Evolutionary conservation across 2,888 invertebrate species (phyloP).

Genomic region (Agonopterix arenella): DNA sequence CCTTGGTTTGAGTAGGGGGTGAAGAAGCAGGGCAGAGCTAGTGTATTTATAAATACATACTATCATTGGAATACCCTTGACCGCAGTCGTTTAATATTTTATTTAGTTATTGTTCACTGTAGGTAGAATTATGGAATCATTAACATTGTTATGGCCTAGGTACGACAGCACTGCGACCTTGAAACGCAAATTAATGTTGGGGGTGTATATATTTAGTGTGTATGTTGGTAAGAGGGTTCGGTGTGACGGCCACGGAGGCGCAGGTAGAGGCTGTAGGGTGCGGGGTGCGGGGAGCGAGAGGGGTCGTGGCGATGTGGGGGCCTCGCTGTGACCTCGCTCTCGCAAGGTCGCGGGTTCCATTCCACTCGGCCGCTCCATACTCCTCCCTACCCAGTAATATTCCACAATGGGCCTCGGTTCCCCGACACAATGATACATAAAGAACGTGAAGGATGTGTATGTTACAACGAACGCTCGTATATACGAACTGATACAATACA

Average conservation of each 20-base stretch:
- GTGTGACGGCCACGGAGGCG: slow-evolving; percentile 37
- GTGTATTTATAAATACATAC: too few species aligned
- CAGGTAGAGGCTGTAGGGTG: slow-evolving; percentile 42
- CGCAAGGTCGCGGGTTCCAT: slow-evolving; percentile 63
- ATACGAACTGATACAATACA: background rate
- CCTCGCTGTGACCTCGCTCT: slow-evolving; percentile 60
- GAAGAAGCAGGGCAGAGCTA: too few species aligned
- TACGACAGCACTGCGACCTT: too few species aligned
- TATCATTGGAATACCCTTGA: too few species aligned
- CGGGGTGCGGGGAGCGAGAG: slow-evolving; percentile 24
- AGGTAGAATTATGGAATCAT: too few species aligned
- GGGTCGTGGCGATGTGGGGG: slow-evolving; percentile 11
- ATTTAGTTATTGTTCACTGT: too few species aligned
- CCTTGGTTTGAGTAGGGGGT: too few species aligned
- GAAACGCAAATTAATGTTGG: too few species aligned
- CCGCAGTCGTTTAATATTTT: too few species aligned
- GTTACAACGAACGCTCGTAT: background rate
- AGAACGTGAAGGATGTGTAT: background rate
- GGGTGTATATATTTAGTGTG: too few species aligned
- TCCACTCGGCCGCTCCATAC: slow-evolving; percentile 50
- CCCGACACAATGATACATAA: slow-evolving; percentile 3
- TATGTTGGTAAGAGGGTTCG: too few species aligned
- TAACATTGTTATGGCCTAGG: too few species aligned
- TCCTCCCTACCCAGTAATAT: slow-evolving; percentile 47
- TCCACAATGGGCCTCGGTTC: slow-evolving; percentile 38